phyloP scores from a whole-genome alignment of 1,140 invertebrate species.

The Zaprionus capensis region DNA sequence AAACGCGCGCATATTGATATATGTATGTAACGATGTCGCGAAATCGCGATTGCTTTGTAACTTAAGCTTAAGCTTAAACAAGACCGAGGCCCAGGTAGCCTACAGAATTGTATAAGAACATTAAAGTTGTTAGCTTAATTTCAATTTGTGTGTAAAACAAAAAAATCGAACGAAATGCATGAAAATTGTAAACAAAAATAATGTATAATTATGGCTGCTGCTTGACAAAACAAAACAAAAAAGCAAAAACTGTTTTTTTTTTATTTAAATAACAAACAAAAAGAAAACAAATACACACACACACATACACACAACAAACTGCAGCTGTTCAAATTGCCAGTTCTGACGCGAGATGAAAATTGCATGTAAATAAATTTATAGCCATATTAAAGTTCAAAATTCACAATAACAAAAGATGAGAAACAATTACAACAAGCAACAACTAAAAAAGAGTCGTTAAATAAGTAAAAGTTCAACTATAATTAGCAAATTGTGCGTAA shows the following conservation, averaged over 20 bases:
- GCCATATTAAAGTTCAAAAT: conserved; percentile 51
- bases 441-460: conserved; percentile 35
- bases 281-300: background rate
- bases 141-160: conserved; percentile 24
- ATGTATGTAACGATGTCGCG: conserved; percentile 32
- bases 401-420: conserved; percentile 24
- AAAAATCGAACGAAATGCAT: conserved; percentile 39
- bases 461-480: conserved; percentile 50
- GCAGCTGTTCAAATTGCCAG: conserved; percentile 34
- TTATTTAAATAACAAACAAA: conserved; percentile 31
- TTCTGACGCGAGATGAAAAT: conserved; percentile 10
- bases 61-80: conserved; percentile 62
- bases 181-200: conserved; percentile 33
- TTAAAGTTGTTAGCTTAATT: conserved; percentile 46
- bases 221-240: conserved; percentile 40
- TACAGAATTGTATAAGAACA: conserved; percentile 16
- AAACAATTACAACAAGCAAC: conserved; percentile 16
- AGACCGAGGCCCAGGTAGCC: conserved; percentile 22
- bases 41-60: conserved; percentile 33
- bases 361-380: conserved; percentile 44
- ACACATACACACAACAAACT: conserved; percentile 23
- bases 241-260: conserved; percentile 35
- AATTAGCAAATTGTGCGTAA: conserved; percentile 43
- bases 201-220: conserved; percentile 41
- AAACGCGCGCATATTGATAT: conserved; percentile 34